Evolutionary conservation across 1,140 invertebrate genomes (phyloP).

Genomic region (Drosophila parabipectinata): DNA sequence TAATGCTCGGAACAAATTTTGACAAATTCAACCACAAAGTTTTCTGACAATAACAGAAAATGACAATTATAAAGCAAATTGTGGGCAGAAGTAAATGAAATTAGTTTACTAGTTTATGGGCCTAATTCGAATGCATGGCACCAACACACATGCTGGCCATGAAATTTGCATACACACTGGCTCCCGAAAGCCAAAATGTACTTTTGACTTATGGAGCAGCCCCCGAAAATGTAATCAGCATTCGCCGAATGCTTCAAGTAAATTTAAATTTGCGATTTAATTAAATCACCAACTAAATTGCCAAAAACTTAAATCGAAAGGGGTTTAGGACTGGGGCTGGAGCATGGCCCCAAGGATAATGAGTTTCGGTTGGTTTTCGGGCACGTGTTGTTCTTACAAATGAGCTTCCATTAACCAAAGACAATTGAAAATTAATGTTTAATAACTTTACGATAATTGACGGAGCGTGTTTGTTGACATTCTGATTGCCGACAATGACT

Average conservation of each 20-base stretch:
- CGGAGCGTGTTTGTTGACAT: constrained; percentile 46
- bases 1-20: constrained; percentile 32
- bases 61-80: constrained; percentile 57
- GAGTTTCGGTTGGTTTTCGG: not conserved
- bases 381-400: constrained; percentile 46
- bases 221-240: constrained; percentile 58
- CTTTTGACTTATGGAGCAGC: constrained; percentile 28
- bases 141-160: constrained; percentile 30
- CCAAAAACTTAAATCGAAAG: constrained; percentile 26
- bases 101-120: constrained; percentile 55
- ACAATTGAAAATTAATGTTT: constrained; percentile 44
- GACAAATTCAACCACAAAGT: constrained; percentile 52
- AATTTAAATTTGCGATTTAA: constrained; percentile 60
- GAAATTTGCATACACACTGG: constrained; percentile 33
- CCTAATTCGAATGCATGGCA: constrained; percentile 48
- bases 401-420: constrained; percentile 34
- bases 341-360: constrained; percentile 28
- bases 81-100: constrained; percentile 53
- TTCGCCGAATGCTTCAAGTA: constrained; percentile 29
- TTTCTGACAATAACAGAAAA: constrained; percentile 35
- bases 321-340: not conserved
- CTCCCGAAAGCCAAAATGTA: not conserved
- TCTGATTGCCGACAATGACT: constrained; percentile 25
- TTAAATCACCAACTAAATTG: constrained; percentile 69
- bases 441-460: constrained; percentile 33